Evolutionary conservation across 1,140 invertebrate genomes (phyloP).

Genomic region (Rhopalosiphum maidis): DNA sequence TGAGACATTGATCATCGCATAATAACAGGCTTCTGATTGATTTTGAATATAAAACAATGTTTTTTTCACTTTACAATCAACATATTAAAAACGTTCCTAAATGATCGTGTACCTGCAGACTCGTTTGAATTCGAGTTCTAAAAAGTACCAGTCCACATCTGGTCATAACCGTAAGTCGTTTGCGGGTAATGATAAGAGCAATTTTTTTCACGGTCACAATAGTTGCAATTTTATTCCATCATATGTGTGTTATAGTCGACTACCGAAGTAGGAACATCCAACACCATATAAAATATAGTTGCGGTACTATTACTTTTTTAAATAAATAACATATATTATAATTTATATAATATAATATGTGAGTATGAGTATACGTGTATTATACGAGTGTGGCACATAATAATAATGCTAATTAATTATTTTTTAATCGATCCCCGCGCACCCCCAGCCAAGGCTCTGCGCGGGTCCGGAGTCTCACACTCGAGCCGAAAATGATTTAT

Average conservation of each 20-base stretch:
- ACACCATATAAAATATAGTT: not conserved
- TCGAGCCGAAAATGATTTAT: conserved; percentile 54
- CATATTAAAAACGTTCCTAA: not conserved
- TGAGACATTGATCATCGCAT: not conserved
- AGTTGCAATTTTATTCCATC: not conserved
- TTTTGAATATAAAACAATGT: no score
- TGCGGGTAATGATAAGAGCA: not conserved
- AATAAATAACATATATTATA: not conserved
- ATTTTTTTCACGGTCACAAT: not conserved
- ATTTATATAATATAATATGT: no score
- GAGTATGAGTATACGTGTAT: no score
- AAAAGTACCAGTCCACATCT: no score
- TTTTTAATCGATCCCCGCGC: conserved; percentile 53
- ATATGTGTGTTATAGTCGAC: no score
- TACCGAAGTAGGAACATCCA: not conserved
- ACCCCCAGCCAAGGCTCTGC: not conserved
- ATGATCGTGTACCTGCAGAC: no score
- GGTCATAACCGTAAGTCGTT: no score
- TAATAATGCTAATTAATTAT: conserved; percentile 49
- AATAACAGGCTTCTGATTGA: not conserved
- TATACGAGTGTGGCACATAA: not conserved
- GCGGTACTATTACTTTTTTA: not conserved
- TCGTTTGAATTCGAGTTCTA: not conserved
- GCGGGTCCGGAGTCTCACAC: not conserved
- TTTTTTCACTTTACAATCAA: not conserved